Base-by-base conservation (phyloP, 2,113 vertebrate species). In the Melanerpes aurifrons region DNA sequence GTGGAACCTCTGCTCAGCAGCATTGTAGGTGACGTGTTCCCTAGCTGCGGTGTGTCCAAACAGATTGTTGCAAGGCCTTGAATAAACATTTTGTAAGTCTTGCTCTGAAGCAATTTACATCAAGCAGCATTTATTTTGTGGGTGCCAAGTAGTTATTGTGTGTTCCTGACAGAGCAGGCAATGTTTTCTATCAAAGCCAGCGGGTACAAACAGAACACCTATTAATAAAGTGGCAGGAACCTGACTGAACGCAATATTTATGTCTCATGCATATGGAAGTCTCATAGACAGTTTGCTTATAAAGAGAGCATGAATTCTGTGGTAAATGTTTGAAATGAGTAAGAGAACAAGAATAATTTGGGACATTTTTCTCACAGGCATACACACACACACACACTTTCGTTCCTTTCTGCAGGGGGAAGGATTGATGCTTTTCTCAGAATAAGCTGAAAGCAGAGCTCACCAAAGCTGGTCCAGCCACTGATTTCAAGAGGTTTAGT, bases 41-140 rank as follows among this genome's bases (percentile, higher is more conserved):
- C 57, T 90, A 84, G 96, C 98, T 97, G 96, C 63, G 6, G 43
- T 97, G 56, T 96, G 87, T 97, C 95, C 97, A 97, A 79, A 90
- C 92, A 90, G 94, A 92, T 93, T 97, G 90, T 96, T 86, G 91
- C 90, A 89, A 88, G 83, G 83, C 64, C 82, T 93, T 94, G 93
- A 95, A 96, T 98, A 98, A 98, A 98, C 94, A 97, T 78, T 95
- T 91, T 93, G 47, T 82, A 96, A 86, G 77, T 92, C 75, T 66
- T 93, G 74, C 85, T 93, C 94, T 56, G 47, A 89, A 96, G 82
- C 85, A 93, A 97, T 97, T 97, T 97, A 95, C 94, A 97, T 97
- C 95, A 97, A 97, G 92, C 80, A 96, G 86, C 89, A 96, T 97
- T 97, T 94, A 93, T 92, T 98, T 96, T 87, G 50, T 75, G 89